phyloP scores from a whole-genome alignment of 1,140 invertebrate species.

The Probaryconus sp. region DNA sequence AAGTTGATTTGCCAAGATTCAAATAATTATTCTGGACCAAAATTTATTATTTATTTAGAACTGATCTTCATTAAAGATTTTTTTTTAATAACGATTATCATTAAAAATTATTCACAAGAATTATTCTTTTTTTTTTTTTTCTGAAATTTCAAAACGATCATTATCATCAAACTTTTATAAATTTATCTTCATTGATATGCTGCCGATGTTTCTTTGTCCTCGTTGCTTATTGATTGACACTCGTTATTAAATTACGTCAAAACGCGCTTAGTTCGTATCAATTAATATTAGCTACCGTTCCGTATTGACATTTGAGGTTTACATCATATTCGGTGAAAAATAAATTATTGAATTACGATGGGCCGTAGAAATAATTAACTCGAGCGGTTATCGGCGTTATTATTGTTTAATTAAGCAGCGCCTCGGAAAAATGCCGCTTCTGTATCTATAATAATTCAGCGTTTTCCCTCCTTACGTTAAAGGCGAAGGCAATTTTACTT shows the following conservation, averaged over 20 bases:
- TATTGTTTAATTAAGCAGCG: conserved; percentile 32
- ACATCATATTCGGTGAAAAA: conserved; percentile 20
- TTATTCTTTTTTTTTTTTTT: no score
- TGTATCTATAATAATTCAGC: conserved; percentile 7
- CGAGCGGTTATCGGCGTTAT: not conserved
- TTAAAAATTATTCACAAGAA: no score
- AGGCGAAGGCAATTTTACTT: conserved; percentile 30
- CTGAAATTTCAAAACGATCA: no score
- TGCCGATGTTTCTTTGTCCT: not conserved
- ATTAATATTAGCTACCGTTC: conserved; percentile 21
- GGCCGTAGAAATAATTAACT: conserved; percentile 34
- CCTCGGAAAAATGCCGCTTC: conserved; percentile 8
- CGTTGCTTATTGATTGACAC: conserved; percentile 9
- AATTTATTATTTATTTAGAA: no score
- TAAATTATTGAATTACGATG: conserved; percentile 34
- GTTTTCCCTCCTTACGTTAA: conserved; percentile 17
- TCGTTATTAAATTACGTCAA: conserved; percentile 22
- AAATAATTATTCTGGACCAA: no score
- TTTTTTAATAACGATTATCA: no score
- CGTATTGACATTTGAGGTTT: conserved; percentile 24
- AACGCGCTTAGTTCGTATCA: conserved; percentile 4
- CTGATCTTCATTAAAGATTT: no score
- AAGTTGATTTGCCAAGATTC: no score
- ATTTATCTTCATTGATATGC: not conserved
- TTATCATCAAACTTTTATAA: no score